Evolutionary conservation across 2,797 vertebrate species (phyloP), one percentile per base, ranked within the genome.

Genomic region (Pangasius larnaudii): DNA sequence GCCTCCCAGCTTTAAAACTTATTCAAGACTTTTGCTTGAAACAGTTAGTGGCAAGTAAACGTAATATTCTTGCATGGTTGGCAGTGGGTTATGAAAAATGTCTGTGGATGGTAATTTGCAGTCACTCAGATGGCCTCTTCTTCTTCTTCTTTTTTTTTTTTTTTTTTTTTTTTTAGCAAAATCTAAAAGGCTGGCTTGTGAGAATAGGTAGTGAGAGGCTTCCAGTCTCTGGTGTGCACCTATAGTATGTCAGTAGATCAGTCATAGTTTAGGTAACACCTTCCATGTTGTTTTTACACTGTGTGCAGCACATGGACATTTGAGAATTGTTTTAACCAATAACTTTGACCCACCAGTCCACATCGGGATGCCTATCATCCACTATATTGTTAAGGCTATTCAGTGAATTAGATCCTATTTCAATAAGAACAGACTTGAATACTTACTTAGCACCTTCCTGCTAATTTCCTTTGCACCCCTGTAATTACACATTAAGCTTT

Each of bases 401-500:
- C 69, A 74, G 24, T 75, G 27, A 49, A n/a, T n/a, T 75, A 7
- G 27, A 14, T 75, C 42, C 9, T 58, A 58, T 59, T 80, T 11
- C 10, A 80, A 58, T 58, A 24, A 24, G 18, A 58, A 80, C 53
- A 80, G 13, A 36, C 33, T 11, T 36, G 8, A 36, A 58, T 80
- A 58, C 51, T 80, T 80, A 33, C 53, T 80, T 80, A 39, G 56
- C 16, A 24, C 5, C 22, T 36, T 24, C 39, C 24, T 39, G 56
- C 74, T 7, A 53, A 78, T 18, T 10, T 2, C 14, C 27, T 39
- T 61, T 81, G 2, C 24, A 27, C 36, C 56, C 19, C 4, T 27
- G 2, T 81, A 24, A 81, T 81, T 81, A 42, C 33, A 61, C 56
- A 81, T 81, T 39, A 81, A 42, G 56, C 30, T 81, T 59, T 42